Evolutionary conservation across 2,113 vertebrate genomes (phyloP).

Genomic region (Morphnarchus princeps): DNA sequence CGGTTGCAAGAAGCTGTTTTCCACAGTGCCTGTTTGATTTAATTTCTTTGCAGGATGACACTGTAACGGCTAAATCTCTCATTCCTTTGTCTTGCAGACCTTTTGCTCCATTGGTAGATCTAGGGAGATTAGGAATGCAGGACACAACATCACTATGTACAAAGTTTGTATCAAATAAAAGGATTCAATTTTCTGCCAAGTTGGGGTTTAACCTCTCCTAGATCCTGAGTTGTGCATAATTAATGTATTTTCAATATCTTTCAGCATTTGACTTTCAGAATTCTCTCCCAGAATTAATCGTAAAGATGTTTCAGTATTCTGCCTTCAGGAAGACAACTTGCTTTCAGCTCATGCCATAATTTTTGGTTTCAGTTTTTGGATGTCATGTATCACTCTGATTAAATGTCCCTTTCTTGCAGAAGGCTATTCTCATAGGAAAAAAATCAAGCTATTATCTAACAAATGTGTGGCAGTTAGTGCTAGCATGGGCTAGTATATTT

Average conservation of each 20-base stretch:
- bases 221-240: slow-evolving; percentile 62
- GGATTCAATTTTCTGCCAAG: slow-evolving; percentile 63
- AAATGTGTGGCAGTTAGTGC: slow-evolving; percentile 58
- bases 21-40: background rate
- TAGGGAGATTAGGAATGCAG: slow-evolving; percentile 48
- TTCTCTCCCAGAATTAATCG: slow-evolving; percentile 65
- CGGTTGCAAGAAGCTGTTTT: background rate
- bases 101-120: slow-evolving; percentile 1
- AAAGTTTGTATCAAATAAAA: slow-evolving; percentile 66
- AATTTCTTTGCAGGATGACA: slow-evolving; percentile 34
- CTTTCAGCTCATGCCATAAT: slow-evolving; percentile 27
- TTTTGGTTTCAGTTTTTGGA: slow-evolving; percentile 53
- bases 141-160: slow-evolving; percentile 19
- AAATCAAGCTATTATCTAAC: slow-evolving; percentile 62
- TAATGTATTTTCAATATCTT: slow-evolving; percentile 66
- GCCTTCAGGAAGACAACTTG: slow-evolving; percentile 55
- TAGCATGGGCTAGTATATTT: slow-evolving; percentile 51
- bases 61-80: background rate
- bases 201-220: slow-evolving; percentile 64
- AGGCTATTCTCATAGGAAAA: slow-evolving; percentile 42
- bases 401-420: slow-evolving; percentile 46
- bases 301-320: slow-evolving; percentile 58
- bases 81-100: slow-evolving; percentile 22
- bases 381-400: slow-evolving; percentile 66
- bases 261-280: slow-evolving; percentile 65